phyloP scores from a whole-genome alignment of 1,140 invertebrate species.

The Drosophila dunni region DNA sequence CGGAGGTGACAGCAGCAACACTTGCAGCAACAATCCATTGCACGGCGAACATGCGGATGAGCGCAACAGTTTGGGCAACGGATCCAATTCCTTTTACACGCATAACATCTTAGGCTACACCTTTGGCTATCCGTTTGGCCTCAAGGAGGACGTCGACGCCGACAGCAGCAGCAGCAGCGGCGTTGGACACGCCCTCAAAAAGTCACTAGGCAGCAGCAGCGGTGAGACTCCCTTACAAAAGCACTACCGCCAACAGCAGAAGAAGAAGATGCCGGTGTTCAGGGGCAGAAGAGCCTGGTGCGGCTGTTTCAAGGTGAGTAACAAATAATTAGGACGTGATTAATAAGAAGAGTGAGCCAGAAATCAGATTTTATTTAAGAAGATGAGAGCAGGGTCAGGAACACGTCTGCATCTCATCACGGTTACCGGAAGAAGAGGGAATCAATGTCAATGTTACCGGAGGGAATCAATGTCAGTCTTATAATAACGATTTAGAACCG shows the following conservation, averaged over 20 bases:
- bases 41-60: constrained; percentile 57
- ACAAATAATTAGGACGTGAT: constrained; percentile 9
- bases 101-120: constrained; percentile 84
- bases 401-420: no score
- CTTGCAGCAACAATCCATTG: constrained; percentile 28
- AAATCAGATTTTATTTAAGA: no score
- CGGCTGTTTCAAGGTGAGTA: constrained; percentile 87
- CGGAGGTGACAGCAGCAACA: constrained; percentile 14
- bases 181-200: constrained; percentile 27
- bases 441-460: no score
- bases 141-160: constrained; percentile 58
- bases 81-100: constrained; percentile 71
- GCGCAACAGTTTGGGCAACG: constrained; percentile 52
- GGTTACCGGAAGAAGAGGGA: no score
- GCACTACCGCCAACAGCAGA: constrained; percentile 81
- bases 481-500: no score
- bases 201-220: constrained; percentile 46
- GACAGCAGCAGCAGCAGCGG: constrained; percentile 31
- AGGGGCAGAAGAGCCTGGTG: constrained; percentile 87
- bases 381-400: no score
- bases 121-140: constrained; percentile 75
- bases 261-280: constrained; percentile 86
- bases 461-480: no score
- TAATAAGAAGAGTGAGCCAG: no score
- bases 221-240: constrained; percentile 81